Conservation (phyloP, 1,140 invertebrate genomes). For the Philotrypesis tridentata region DNA sequence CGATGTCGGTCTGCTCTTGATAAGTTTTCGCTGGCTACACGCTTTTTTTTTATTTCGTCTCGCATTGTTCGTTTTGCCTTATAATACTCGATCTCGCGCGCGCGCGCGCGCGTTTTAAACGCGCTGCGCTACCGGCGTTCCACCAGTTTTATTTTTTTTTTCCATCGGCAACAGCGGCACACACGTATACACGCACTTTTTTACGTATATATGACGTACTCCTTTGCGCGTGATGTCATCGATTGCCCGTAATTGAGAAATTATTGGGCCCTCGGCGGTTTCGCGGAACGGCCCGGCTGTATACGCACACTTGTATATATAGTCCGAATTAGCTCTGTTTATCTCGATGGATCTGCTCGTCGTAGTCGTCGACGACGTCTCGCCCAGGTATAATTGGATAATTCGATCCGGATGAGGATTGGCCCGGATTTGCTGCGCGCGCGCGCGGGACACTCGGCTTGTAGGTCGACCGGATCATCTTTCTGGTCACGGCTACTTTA, state of each 20-base stretch:
- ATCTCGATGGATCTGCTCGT: slow-evolving; percentile 9
- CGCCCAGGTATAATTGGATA: slow-evolving; percentile 55
- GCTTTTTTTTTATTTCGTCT: slow-evolving; percentile 5
- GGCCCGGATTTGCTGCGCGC: slow-evolving; percentile 35
- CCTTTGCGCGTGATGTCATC: too few relatives aligned
- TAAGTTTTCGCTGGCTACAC: slow-evolving; percentile 33
- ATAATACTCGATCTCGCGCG: neutral
- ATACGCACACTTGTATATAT: too few relatives aligned
- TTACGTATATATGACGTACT: too few relatives aligned
- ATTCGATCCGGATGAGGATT: slow-evolving; percentile 55
- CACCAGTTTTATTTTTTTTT: neutral
- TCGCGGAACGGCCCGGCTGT: too few relatives aligned
- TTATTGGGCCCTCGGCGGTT: too few relatives aligned
- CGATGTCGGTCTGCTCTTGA: slow-evolving; percentile 29
- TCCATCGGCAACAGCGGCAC: too few relatives aligned
- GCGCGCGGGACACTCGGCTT: slow-evolving; percentile 10
- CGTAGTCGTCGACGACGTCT: neutral
- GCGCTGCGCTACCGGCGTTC: slow-evolving; percentile 6
- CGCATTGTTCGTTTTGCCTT: slow-evolving; percentile 9
- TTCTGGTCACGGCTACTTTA: slow-evolving; percentile 37
- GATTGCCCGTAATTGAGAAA: too few relatives aligned
- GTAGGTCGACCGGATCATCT: slow-evolving; percentile 40
- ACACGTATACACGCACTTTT: too few relatives aligned
- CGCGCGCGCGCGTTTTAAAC: too few relatives aligned
- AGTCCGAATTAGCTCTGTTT: neutral